Evolutionary conservation across 2,888 invertebrate species (phyloP).

Genomic region (Brachycybe producta): DNA sequence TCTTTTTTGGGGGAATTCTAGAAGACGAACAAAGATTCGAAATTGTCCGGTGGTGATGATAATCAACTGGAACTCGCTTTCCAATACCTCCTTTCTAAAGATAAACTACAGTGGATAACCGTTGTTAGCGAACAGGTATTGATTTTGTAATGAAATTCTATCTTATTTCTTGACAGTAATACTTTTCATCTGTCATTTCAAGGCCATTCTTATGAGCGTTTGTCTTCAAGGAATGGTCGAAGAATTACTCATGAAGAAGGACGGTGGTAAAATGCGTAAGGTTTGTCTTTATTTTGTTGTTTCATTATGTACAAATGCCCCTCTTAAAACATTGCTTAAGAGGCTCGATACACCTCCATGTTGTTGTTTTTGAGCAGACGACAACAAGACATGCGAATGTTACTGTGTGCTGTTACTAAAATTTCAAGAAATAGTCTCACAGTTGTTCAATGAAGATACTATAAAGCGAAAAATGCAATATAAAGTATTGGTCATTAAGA

Average conservation of each 20-base stretch:
- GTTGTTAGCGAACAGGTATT: conserved; percentile 61
- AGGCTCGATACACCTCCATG: too few species aligned
- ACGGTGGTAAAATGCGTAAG: conserved; percentile 27
- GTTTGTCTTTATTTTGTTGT: conserved; percentile 1
- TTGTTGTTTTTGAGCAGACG: too few species aligned
- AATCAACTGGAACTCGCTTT: conserved; percentile 72
- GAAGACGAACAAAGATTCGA: conserved; percentile 19
- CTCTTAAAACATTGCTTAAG: too few species aligned
- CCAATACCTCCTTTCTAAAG: conserved; percentile 84
- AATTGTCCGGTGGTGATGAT: conserved; percentile 9
- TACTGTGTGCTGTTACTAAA: too few species aligned
- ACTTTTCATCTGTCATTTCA: conserved; percentile 14
- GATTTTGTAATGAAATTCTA: background rate
- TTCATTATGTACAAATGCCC: too few species aligned
- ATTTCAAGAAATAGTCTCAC: too few species aligned
- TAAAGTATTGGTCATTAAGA: too few species aligned
- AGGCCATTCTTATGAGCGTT: conserved; percentile 86
- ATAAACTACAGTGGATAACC: conserved; percentile 86
- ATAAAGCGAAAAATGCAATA: too few species aligned
- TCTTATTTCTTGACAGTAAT: background rate
- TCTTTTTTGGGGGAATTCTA: too few species aligned
- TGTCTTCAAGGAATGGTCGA: conserved; percentile 92
- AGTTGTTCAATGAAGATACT: too few species aligned
- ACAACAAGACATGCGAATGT: background rate
- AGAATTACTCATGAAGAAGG: conserved; percentile 50